These are phyloP conservation scores for Chelon labrosus DNA, from an alignment of 2,797 vertebrate species.

Conservation along the genomic window DNA sequence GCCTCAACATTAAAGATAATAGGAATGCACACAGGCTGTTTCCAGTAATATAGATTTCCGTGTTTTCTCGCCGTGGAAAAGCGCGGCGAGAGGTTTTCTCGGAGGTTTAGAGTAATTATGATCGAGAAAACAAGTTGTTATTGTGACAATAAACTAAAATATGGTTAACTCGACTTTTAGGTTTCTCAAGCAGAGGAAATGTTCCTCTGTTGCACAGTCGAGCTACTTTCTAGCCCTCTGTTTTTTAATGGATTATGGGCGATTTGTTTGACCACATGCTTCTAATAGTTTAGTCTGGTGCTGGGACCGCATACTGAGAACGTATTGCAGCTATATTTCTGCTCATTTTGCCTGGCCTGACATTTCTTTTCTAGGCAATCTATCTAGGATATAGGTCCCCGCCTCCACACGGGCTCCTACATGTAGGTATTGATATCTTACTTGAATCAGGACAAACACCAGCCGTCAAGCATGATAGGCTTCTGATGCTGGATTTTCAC, in stretches of 20 bases:
- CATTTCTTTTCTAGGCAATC: slow-evolving; percentile 12
- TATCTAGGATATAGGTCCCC: slow-evolving; percentile 13
- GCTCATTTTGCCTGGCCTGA: background rate
- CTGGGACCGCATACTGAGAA: background rate
- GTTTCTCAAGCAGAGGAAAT: background rate
- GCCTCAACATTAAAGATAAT: slow-evolving; percentile 83
- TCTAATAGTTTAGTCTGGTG: background rate
- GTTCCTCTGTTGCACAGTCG: background rate
- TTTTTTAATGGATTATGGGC: slow-evolving; percentile 7
- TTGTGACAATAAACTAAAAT: slow-evolving; percentile 34
- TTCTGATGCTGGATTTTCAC: background rate
- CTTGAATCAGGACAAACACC: background rate
- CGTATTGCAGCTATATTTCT: background rate
- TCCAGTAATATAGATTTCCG: slow-evolving; percentile 80
- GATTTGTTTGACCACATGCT: background rate
- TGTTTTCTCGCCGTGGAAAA: slow-evolving; percentile 64
- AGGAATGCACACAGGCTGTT: slow-evolving; percentile 77
- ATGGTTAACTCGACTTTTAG: background rate
- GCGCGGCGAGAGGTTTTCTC: slow-evolving; percentile 65
- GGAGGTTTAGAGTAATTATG: slow-evolving; percentile 60
- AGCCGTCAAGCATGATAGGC: background rate
- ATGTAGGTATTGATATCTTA: background rate
- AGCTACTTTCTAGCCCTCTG: background rate
- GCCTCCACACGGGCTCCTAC: background rate
- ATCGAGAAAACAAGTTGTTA: slow-evolving; percentile 57